Evolutionary conservation across 2,888 invertebrate genomes (phyloP).

Genomic region (Elysia crispata): DNA sequence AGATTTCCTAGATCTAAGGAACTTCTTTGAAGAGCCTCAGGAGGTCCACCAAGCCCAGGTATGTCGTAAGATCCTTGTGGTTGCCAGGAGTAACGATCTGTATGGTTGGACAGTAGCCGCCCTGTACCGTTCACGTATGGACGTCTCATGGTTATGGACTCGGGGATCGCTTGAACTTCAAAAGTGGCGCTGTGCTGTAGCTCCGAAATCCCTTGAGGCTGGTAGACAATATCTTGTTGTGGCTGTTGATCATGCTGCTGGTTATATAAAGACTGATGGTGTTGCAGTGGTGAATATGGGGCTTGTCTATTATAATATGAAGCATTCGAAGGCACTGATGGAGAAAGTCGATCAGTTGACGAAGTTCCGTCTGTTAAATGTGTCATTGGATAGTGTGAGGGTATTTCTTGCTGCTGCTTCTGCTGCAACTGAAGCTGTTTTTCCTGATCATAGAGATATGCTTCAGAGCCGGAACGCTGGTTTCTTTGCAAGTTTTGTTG

Average conservation of each 20-base stretch:
- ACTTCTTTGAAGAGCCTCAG: constrained; percentile 23
- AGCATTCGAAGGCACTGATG: neutral
- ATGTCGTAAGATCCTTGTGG: neutral
- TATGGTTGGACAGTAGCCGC: neutral
- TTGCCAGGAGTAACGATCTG: constrained; percentile 32
- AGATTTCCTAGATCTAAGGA: constrained; percentile 47
- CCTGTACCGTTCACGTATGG: neutral
- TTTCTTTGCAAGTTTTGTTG: too few relatives aligned
- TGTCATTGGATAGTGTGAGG: too few relatives aligned
- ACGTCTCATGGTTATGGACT: constrained; percentile 5
- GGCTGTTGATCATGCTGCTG: neutral
- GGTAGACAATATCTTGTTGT: neutral
- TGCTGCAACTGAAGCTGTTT: too few relatives aligned
- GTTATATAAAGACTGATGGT: neutral
- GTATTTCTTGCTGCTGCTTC: too few relatives aligned
- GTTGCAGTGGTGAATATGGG: neutral
- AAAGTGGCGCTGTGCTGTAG: too few relatives aligned
- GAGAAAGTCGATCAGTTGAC: neutral
- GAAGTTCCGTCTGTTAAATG: too few relatives aligned
- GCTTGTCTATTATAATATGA: neutral
- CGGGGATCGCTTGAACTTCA: too few relatives aligned
- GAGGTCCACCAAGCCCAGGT: neutral
- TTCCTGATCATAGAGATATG: too few relatives aligned
- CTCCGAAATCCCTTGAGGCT: too few relatives aligned
- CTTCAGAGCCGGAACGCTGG: too few relatives aligned